Conservation (phyloP, 2,113 vertebrate species). For the Perca schrenkii region DNA sequence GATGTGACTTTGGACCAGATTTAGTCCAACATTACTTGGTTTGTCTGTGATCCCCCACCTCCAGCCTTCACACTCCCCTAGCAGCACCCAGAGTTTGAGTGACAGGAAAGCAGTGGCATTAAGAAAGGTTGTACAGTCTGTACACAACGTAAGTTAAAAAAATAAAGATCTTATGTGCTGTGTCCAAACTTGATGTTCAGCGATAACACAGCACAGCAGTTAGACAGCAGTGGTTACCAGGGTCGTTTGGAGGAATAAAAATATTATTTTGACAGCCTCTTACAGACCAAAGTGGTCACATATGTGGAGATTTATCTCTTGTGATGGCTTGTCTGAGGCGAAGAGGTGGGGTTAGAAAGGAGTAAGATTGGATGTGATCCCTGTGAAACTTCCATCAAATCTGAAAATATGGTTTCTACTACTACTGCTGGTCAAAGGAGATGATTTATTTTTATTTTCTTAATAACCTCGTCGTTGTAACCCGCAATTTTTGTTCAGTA, state of each 20-base stretch:
- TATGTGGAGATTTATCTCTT: constrained; percentile 58
- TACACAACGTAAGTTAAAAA: not conserved
- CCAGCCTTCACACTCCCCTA: constrained; percentile 13
- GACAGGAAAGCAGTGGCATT: constrained; percentile 22
- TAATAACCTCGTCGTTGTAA: not conserved
- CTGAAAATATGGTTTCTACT: constrained; percentile 28
- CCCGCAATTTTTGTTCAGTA: not conserved
- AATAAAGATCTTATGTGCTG: constrained; percentile 7
- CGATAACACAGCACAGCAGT: constrained; percentile 12
- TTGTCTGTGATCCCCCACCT: not conserved
- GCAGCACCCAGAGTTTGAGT: constrained; percentile 20
- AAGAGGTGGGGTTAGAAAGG: not conserved
- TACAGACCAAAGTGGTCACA: constrained; percentile 58
- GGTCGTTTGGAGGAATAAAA: constrained; percentile 35
- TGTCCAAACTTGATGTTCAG: constrained; percentile 34
- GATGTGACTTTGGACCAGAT: not conserved
- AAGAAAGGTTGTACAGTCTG: not conserved
- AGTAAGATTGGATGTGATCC: constrained; percentile 51
- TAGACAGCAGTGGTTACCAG: constrained; percentile 45
- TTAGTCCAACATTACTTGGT: constrained; percentile 14
- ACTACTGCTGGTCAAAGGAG: constrained; percentile 24
- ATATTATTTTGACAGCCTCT: constrained; percentile 65
- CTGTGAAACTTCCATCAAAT: constrained; percentile 52
- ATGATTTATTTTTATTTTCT: constrained; percentile 23
- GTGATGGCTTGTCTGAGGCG: constrained; percentile 40